A percentile compares a stretch with the other conserved stretches of the same genome.
Evolutionary conservation across 2,113 vertebrate genomes (phyloP).

Genomic region (Nycticryphes semicollaris): DNA sequence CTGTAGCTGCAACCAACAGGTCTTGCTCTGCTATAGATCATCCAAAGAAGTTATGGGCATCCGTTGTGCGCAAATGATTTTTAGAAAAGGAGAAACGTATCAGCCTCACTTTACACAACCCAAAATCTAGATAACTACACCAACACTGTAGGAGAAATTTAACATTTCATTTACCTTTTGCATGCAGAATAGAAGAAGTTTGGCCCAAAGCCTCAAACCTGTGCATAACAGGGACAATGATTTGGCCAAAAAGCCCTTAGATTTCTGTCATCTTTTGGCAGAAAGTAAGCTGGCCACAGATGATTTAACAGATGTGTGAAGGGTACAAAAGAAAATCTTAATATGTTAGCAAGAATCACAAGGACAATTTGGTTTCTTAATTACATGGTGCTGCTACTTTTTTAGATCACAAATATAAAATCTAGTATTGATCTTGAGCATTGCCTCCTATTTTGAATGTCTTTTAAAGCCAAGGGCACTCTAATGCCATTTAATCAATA

Average conservation of each 20-base stretch:
- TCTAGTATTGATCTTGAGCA: slow-evolving; percentile 63
- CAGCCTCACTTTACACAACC: background rate
- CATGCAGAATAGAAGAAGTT: background rate
- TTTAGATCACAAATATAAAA: slow-evolving; percentile 63
- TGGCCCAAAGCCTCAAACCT: background rate
- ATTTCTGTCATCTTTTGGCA: background rate
- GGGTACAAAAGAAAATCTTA: background rate
- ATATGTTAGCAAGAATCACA: background rate
- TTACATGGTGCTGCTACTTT: background rate
- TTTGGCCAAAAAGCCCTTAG: background rate
- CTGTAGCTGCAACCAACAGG: background rate
- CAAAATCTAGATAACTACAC: background rate
- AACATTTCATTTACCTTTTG: background rate
- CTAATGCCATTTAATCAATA: slow-evolving; percentile 67
- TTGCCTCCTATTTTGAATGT: slow-evolving; percentile 56
- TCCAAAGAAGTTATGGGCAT: background rate
- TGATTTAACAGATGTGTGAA: background rate
- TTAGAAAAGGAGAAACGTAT: background rate
- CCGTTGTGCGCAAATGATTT: background rate
- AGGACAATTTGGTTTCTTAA: slow-evolving; percentile 12
- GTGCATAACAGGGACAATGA: background rate
- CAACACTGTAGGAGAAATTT: background rate
- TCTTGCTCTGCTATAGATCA: background rate
- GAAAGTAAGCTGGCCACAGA: background rate
- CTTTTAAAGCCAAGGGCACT: slow-evolving; percentile 62